These are phyloP conservation scores for Sinocyclocheilus anophthalmus DNA, from an alignment of 2,113 vertebrate species.

Conservation along the genomic window DNA sequence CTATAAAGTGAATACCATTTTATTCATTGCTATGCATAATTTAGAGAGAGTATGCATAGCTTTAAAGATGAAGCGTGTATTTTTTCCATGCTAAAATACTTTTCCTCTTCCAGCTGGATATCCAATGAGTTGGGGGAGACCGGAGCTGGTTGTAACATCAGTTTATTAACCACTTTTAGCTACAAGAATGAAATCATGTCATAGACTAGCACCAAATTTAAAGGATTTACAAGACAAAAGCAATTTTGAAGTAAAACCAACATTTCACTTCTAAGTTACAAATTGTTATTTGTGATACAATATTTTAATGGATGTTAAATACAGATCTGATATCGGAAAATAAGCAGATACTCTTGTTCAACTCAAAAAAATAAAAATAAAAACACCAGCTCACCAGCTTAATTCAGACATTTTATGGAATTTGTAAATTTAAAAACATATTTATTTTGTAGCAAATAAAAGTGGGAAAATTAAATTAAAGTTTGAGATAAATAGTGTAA, in stretches of 20 bases:
- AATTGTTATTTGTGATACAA: background rate
- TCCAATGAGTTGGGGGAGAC: background rate
- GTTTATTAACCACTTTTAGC: background rate
- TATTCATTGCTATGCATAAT: conserved; percentile 6
- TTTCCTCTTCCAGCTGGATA: background rate
- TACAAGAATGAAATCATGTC: background rate
- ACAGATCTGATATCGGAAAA: background rate
- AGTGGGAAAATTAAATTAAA: background rate
- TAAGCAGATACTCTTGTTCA: background rate
- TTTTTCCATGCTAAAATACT: background rate
- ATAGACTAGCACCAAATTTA: no score
- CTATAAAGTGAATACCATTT: background rate
- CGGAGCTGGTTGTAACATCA: background rate
- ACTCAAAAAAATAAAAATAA: background rate
- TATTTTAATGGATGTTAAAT: background rate
- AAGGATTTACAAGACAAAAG: background rate
- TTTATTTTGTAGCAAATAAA: background rate
- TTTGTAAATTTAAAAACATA: no score
- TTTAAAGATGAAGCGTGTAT: background rate
- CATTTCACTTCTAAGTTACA: background rate
- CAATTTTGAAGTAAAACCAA: background rate
- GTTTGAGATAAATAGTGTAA: background rate
- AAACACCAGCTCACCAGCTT: no score
- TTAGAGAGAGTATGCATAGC: conserved; percentile 7
- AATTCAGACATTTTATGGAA: no score